Evolutionary conservation across 2,888 invertebrate species (phyloP), one percentile per base, ranked within the genome.

Genomic region (Lochmaea crataegi): DNA sequence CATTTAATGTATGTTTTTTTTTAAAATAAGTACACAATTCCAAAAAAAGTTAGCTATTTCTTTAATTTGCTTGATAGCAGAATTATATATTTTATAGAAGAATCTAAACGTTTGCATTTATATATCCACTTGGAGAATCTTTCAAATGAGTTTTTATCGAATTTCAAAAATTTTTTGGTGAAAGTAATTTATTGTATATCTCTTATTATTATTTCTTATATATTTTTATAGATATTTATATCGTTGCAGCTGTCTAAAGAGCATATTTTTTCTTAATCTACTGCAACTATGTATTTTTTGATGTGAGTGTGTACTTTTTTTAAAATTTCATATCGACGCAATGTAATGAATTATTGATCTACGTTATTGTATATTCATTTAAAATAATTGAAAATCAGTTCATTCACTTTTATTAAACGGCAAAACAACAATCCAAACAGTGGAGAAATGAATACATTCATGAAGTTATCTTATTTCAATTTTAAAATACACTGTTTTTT

Each of bases 201-300:
- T 26, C 32, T 32, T 32, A 32, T 32, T 32, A 38, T 38, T 38
- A 38, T 9, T 38, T 38, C 32, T 38, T 1, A 45, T 45, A 14
- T 12, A 45, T 45, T 4, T 45, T 45, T 12, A 45, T n/a, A n/a
- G n/a, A 51, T n/a, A 51, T 51, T 51, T 7, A 51, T 51, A 4
- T 51, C 51, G 32, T 38, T 38, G 0, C 32, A 38, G 32, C 32
- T 38, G 32, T 9, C 32, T 38, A 7, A 38, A 38, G 6, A 32
- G 32, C 32, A 32, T 32, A 32, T 38, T 38, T 51, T 48, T 51
- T 51, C n/a, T 1, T 51, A 51, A 51, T 6, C 51, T 5, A 51
- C 51, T 51, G 16, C 51, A 51, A 63, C 60, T 75, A 57, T 22
- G 26, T 18, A 57, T 57, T 51, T 51, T n/a, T n/a, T n/a, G n/a